phyloP scores from a whole-genome alignment of 2,888 invertebrate species.

The Eupeodes luniger region DNA sequence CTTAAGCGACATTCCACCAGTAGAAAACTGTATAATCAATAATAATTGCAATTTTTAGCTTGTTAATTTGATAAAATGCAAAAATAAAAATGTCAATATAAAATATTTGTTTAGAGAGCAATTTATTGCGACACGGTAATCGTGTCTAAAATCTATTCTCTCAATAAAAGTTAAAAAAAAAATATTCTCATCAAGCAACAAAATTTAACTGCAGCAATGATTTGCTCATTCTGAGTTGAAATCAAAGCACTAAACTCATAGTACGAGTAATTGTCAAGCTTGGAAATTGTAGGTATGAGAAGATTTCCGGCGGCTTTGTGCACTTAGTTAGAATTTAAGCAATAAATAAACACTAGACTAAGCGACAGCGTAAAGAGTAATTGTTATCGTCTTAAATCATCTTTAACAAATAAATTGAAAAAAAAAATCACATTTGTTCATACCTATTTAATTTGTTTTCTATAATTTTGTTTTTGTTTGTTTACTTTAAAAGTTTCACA shows the following conservation, averaged over 20 bases:
- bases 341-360: not conserved
- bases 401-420: not conserved
- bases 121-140: not conserved
- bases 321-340: not conserved
- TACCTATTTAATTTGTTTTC: not conserved
- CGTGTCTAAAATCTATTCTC: not conserved
- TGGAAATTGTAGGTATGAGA: not conserved
- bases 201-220: not conserved
- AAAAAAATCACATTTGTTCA: not conserved
- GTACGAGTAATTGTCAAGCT: not conserved
- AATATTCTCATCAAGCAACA: not conserved
- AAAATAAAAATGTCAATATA: too few relatives aligned
- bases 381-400: constrained; percentile 4
- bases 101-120: too few relatives aligned
- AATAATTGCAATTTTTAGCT: too few relatives aligned
- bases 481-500: constrained; percentile 1
- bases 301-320: constrained; percentile 8
- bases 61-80: too few relatives aligned
- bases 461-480: not conserved
- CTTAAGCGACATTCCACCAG: too few relatives aligned
- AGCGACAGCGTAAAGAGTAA: not conserved
- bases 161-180: not conserved
- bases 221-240: constrained; percentile 1
- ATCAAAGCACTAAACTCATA: not conserved
- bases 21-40: too few relatives aligned